Percentiles rank a stretch among this genome's conserved stretches.
Conservation (phyloP, 2,797 vertebrate genomes). For the Eospalax fontanierii region DNA sequence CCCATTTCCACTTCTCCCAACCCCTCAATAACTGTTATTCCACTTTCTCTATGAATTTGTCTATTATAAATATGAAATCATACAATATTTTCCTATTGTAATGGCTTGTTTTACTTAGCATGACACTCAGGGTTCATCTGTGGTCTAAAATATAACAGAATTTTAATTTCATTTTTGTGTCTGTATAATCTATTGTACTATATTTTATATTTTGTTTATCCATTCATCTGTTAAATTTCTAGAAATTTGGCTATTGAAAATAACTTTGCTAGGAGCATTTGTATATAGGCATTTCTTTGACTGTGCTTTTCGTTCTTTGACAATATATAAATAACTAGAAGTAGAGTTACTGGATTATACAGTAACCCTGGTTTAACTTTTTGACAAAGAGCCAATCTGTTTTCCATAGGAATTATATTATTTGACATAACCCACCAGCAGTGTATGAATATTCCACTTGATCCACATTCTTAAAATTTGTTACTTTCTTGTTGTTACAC, state of each 20-base stretch:
- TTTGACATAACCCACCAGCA: slow-evolving; percentile 11
- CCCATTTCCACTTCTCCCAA: background rate
- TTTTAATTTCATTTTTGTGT: slow-evolving; percentile 4
- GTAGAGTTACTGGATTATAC: slow-evolving; percentile 8
- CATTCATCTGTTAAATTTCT: background rate
- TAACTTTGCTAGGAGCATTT: slow-evolving; percentile 13
- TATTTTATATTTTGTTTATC: slow-evolving; percentile 18
- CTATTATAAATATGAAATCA: slow-evolving; percentile 13
- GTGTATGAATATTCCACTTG: background rate
- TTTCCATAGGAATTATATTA: background rate
- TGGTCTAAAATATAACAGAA: slow-evolving; percentile 45
- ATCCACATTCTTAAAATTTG: background rate
- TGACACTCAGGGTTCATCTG: background rate
- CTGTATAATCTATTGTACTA: slow-evolving; percentile 3
- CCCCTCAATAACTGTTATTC: background rate
- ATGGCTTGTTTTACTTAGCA: slow-evolving; percentile 1
- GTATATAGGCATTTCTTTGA: background rate
- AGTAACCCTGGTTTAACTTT: slow-evolving; percentile 36
- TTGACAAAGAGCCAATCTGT: slow-evolving; percentile 7
- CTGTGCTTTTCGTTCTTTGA: background rate
- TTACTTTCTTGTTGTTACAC: background rate
- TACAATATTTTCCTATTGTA: background rate
- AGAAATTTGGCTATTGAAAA: slow-evolving; percentile 5
- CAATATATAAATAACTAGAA: slow-evolving; percentile 3
- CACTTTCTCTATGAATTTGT: slow-evolving; percentile 18